Evolutionary conservation across 1,140 invertebrate genomes (phyloP).

Genomic region (Daktulosphaira vitifoliae): DNA sequence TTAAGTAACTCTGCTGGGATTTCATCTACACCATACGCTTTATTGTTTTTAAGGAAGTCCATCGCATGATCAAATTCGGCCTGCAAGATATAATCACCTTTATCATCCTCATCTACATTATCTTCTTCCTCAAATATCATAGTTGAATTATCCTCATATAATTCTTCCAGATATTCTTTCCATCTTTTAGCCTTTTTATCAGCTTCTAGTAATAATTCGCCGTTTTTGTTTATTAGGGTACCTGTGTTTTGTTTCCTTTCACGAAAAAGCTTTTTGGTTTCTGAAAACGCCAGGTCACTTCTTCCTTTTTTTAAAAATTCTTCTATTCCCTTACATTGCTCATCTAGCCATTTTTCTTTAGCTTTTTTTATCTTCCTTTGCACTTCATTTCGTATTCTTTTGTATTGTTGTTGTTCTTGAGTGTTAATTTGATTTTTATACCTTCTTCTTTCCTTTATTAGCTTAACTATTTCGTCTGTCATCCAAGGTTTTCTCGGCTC

Average conservation of each 20-base stretch:
- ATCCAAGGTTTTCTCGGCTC: slow-evolving; percentile 28
- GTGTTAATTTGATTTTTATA: neutral
- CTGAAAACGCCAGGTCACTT: no score
- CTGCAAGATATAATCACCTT: neutral
- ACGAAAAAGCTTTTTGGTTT: no score
- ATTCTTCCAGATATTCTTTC: no score
- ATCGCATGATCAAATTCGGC: neutral
- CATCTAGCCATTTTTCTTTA: neutral
- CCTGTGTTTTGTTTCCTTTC: no score
- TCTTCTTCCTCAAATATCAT: neutral
- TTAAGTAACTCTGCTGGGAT: slow-evolving; percentile 1
- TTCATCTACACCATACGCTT: slow-evolving; percentile 25
- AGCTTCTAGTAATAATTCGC: no score
- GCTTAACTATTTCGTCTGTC: slow-evolving; percentile 38
- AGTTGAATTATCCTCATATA: no score
- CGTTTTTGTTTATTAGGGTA: no score
- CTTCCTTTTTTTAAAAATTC: no score
- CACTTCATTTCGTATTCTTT: no score
- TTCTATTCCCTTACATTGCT: slow-evolving; percentile 5
- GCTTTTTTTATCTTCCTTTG: no score
- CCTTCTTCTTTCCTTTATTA: no score
- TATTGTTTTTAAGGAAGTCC: neutral
- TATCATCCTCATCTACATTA: neutral
- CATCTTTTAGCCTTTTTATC: no score
- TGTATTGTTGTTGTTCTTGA: slow-evolving; percentile 1